These are phyloP conservation scores for Dipus sagitta DNA, from an alignment of 2,797 vertebrate genomes.

Conservation along the genomic window DNA sequence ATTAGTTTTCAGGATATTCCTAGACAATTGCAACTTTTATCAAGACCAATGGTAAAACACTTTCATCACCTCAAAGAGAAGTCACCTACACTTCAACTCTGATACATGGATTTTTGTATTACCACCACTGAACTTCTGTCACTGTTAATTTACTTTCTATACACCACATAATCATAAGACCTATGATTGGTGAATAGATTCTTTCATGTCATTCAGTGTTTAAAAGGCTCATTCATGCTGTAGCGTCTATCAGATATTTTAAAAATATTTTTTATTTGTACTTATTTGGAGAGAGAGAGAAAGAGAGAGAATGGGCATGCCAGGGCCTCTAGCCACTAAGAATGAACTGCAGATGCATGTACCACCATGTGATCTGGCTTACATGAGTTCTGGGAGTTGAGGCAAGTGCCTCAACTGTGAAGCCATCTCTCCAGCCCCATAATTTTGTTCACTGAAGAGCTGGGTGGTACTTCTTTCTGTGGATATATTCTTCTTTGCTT, in stretches of 20 bases:
- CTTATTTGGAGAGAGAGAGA: too few relatives aligned
- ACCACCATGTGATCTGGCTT: too few relatives aligned
- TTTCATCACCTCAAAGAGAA: neutral
- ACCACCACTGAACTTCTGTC: rapidly evolving
- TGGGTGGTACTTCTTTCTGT: neutral
- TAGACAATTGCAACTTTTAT: neutral
- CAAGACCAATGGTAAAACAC: neutral
- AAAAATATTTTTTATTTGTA: too few relatives aligned
- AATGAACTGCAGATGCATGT: too few relatives aligned
- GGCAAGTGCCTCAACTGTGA: too few relatives aligned
- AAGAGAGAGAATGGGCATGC: too few relatives aligned
- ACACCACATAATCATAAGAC: neutral
- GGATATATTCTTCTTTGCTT: neutral
- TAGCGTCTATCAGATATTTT: too few relatives aligned
- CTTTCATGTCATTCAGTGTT: neutral
- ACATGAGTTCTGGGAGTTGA: too few relatives aligned
- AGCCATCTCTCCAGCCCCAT: too few relatives aligned
- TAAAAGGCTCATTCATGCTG: neutral
- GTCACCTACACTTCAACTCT: neutral
- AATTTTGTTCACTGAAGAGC: neutral
- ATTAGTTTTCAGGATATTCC: neutral
- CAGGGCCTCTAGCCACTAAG: too few relatives aligned
- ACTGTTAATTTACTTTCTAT: neutral
- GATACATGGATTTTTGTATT: rapidly evolving
- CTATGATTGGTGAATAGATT: too few relatives aligned